These are phyloP conservation scores for Falco berigora DNA, from an alignment of 2,797 vertebrate species.

Conservation along the genomic window DNA sequence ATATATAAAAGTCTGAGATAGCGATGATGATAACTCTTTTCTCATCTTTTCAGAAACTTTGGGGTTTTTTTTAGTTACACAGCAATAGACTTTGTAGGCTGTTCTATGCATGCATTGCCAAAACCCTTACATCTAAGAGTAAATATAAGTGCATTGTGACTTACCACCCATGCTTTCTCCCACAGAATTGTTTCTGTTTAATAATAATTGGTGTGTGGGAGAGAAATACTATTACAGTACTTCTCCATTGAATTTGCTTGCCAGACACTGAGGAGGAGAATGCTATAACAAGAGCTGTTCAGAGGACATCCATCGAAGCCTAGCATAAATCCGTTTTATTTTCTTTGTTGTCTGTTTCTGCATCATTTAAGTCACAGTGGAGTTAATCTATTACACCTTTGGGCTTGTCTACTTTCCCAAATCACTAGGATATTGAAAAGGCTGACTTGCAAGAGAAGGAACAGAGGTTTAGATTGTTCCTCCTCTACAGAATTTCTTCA, in stretches of 20 bases:
- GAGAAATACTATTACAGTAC: not conserved
- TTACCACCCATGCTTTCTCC: not conserved
- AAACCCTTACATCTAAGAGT: not conserved
- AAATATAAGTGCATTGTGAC: slow-evolving; percentile 1
- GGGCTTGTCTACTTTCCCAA: not conserved
- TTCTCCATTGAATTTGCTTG: not conserved
- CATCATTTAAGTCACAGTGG: not conserved
- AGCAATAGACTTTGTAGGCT: not conserved
- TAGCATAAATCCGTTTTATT: not conserved
- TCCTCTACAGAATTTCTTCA: not conserved
- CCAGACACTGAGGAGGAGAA: not conserved
- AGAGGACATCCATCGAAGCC: not conserved
- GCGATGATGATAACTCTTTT: not conserved
- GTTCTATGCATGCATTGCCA: not conserved
- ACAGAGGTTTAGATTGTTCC: not conserved
- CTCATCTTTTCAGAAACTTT: not conserved
- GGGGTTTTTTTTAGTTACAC: not conserved
- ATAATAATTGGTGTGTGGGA: slow-evolving; percentile 10
- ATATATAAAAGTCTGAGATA: not conserved
- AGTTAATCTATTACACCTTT: not conserved
- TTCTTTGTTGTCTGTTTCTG: not conserved
- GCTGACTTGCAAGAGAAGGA: not conserved
- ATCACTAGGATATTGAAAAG: not conserved
- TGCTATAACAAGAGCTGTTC: not conserved
- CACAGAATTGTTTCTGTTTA: slow-evolving; percentile 28